These are phyloP conservation scores for Lota lota DNA, from an alignment of 2,113 vertebrate genomes.

Conservation along the genomic window DNA sequence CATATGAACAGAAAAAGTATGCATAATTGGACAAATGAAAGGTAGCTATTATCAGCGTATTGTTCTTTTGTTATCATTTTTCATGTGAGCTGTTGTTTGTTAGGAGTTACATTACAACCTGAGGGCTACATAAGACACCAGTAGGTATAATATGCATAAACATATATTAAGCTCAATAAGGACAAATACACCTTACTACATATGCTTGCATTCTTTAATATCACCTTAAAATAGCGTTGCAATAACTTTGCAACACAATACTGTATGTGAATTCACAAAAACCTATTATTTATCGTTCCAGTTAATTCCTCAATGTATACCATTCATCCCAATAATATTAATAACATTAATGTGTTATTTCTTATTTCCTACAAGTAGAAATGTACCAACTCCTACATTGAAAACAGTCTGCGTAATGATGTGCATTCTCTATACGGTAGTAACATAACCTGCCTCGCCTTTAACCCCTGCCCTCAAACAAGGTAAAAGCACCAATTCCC, in stretches of 20 bases:
- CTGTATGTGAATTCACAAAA: too few relatives aligned
- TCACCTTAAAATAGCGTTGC: background rate
- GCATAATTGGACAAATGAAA: constrained; percentile 54
- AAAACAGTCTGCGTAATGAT: constrained; percentile 25
- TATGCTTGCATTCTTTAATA: constrained; percentile 21
- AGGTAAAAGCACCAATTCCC: constrained; percentile 56
- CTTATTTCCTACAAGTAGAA: too few relatives aligned
- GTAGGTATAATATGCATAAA: constrained; percentile 35
- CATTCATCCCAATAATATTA: too few relatives aligned
- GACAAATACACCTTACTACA: background rate
- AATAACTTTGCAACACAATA: too few relatives aligned
- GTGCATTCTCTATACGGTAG: constrained; percentile 13
- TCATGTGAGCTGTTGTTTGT: constrained; percentile 45
- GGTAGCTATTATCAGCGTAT: constrained; percentile 47
- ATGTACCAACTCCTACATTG: background rate
- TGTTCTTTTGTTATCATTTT: constrained; percentile 47
- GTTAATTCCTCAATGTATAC: too few relatives aligned
- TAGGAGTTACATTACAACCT: constrained; percentile 57
- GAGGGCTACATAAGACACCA: constrained; percentile 40
- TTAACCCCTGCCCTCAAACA: constrained; percentile 50
- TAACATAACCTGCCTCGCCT: too few relatives aligned
- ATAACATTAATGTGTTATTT: too few relatives aligned
- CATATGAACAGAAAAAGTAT: constrained; percentile 43
- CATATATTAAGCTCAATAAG: constrained; percentile 30
- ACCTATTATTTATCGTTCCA: too few relatives aligned